Evolutionary conservation across 2,888 invertebrate species (phyloP).

Genomic region (Cephonodes hylas): DNA sequence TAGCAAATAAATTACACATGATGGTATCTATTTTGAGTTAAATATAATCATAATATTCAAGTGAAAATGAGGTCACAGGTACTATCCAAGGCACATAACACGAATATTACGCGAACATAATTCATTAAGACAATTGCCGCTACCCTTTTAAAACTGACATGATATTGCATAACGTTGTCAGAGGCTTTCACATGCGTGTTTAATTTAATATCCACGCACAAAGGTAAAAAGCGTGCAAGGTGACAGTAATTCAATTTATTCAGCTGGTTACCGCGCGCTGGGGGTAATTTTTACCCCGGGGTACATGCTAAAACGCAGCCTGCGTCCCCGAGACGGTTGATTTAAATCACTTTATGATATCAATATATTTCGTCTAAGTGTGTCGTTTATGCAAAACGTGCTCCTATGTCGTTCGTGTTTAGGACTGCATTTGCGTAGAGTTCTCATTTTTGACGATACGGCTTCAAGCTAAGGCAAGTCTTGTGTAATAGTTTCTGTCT

Average conservation of each 20-base stretch:
- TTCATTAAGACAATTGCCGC: neutral
- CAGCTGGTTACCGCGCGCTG: constrained; percentile 26
- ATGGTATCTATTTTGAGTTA: too few species aligned
- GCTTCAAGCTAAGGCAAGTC: too few species aligned
- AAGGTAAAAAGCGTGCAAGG: constrained; percentile 36
- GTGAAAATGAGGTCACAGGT: neutral
- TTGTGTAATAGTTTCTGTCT: too few species aligned
- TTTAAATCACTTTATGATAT: constrained; percentile 3
- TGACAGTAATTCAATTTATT: constrained; percentile 47
- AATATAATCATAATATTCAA: too few species aligned
- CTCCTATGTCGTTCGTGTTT: neutral
- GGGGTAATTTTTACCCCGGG: constrained; percentile 25
- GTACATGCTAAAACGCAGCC: neutral
- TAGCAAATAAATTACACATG: too few species aligned
- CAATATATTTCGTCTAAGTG: neutral
- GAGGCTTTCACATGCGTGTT: constrained; percentile 25
- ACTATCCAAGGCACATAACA: neutral
- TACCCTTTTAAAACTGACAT: neutral
- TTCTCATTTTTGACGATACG: neutral
- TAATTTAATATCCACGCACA: constrained; percentile 40
- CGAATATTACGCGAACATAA: too few species aligned
- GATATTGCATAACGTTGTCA: neutral
- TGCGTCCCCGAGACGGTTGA: neutral
- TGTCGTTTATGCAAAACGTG: neutral
- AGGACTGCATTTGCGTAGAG: neutral